These are phyloP conservation scores for Decapterus maruadsi DNA, from an alignment of 2,797 vertebrate species.

Conservation along the genomic window DNA sequence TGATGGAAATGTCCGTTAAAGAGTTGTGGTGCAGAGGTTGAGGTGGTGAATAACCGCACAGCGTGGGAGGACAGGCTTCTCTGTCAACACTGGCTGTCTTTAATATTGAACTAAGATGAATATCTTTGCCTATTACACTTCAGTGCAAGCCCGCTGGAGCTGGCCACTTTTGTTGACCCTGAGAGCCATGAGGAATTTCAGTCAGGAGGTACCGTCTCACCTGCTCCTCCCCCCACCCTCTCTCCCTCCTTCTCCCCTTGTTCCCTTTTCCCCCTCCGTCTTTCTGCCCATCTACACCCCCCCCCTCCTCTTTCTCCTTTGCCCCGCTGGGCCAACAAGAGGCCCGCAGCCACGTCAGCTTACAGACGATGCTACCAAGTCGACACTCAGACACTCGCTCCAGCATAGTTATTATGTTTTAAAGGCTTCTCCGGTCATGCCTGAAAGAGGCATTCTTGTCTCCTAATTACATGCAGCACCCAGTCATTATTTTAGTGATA, in stretches of 20 bases:
- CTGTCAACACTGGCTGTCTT: conserved; percentile 4
- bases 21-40: neutral
- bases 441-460: conserved; percentile 68
- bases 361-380: conserved; percentile 40
- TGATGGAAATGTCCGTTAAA: neutral
- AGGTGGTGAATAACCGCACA: neutral
- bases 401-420: conserved; percentile 60
- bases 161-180: conserved; percentile 74
- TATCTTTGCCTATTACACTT: conserved; percentile 49
- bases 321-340: conserved; percentile 48
- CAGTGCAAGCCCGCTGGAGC: conserved; percentile 36
- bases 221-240: conserved; percentile 10
- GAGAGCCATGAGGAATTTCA: conserved; percentile 80
- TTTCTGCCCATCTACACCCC: conserved; percentile 25
- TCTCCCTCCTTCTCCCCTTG: conserved; percentile 20
- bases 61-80: neutral
- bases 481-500: conserved; percentile 67
- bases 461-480: conserved; percentile 57
- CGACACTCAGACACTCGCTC: conserved; percentile 40
- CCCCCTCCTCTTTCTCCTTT: conserved; percentile 44
- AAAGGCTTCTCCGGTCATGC: conserved; percentile 34
- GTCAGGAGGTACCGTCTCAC: conserved; percentile 37
- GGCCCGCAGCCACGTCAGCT: conserved; percentile 75
- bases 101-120: conserved; percentile 16
- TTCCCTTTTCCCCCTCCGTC: conserved; percentile 20